phyloP scores from a whole-genome alignment of 2,888 invertebrate genomes.

The Capitulum mitella region DNA sequence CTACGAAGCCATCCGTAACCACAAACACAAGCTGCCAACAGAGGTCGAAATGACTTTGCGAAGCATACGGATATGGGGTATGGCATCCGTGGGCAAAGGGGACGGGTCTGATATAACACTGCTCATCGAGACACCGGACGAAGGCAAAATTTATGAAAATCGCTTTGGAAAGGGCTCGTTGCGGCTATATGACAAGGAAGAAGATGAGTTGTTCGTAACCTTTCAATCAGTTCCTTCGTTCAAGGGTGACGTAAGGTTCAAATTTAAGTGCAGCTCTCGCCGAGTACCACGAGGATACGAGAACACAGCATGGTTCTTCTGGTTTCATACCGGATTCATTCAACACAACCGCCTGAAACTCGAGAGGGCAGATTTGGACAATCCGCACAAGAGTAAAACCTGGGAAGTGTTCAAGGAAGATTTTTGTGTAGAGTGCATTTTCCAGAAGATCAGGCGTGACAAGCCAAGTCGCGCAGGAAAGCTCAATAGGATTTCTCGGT shows the following conservation, averaged over 20 bases:
- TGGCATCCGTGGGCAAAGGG: constrained; percentile 45
- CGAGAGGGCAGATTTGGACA: constrained; percentile 46
- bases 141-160: neutral
- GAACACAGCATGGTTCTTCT: constrained; percentile 49
- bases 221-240: neutral
- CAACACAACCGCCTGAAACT: constrained; percentile 44
- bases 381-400: constrained; percentile 47
- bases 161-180: neutral
- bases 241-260: neutral
- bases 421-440: constrained; percentile 40
- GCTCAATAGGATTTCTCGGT: neutral
- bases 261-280: constrained; percentile 27
- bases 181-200: neutral
- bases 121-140: constrained; percentile 38
- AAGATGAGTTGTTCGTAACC: neutral
- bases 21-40: constrained; percentile 43
- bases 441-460: neutral
- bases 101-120: constrained; percentile 46
- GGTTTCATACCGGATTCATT: constrained; percentile 49
- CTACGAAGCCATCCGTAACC: constrained; percentile 45
- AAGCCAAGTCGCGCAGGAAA: neutral
- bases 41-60: constrained; percentile 41
- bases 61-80: constrained; percentile 43
- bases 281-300: constrained; percentile 47
- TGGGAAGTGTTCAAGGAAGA: constrained; percentile 45